These are phyloP conservation scores for Microcebus ravelobensis DNA, from an alignment of 2,113 vertebrate species.

Conservation along the genomic window DNA sequence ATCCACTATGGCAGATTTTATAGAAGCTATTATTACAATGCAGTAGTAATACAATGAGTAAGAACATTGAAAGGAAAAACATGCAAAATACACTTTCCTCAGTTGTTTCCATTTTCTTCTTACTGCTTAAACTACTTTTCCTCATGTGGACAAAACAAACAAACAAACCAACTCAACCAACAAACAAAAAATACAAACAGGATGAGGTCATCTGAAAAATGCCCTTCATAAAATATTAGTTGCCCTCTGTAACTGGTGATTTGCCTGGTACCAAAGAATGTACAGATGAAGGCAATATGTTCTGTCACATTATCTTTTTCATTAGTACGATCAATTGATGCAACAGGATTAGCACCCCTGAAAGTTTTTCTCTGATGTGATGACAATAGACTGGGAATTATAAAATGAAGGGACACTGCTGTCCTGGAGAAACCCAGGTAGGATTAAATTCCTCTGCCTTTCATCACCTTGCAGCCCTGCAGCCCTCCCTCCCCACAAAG, in stretches of 20 bases:
- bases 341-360: slow-evolving; percentile 54
- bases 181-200: neutral
- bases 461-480: slow-evolving; percentile 26
- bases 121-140: neutral
- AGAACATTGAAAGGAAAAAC: slow-evolving; percentile 5
- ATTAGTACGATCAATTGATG: neutral
- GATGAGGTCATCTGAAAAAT: neutral
- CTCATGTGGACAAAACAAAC: neutral
- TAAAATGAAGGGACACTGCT: neutral
- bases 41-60: neutral
- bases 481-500: slow-evolving; percentile 61
- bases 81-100: neutral
- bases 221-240: neutral
- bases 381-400: neutral
- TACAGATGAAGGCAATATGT: neutral
- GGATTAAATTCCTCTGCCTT: slow-evolving; percentile 27
- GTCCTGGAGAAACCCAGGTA: slow-evolving; percentile 12
- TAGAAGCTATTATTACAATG: neutral
- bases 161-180: neutral
- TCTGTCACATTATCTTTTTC: neutral
- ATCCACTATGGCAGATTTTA: slow-evolving; percentile 48
- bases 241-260: fast-evolving
- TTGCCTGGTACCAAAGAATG: neutral
- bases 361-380: fast-evolving
- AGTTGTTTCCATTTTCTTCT: fast-evolving